Conservation (phyloP, 2,797 vertebrate species). For the Helarctos malayanus region DNA sequence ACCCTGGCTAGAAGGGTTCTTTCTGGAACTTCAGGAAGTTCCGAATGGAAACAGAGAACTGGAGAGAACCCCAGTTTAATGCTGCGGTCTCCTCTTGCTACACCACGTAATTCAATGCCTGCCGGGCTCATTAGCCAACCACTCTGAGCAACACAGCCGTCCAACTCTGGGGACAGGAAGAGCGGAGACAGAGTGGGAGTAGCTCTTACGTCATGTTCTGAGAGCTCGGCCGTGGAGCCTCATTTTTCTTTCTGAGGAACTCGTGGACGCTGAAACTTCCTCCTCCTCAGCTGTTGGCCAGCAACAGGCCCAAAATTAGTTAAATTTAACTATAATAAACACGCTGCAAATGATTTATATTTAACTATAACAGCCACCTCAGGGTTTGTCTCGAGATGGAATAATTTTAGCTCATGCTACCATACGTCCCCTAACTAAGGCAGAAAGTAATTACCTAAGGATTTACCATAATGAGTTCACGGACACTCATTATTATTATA, state of each 20-base stretch:
- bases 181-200: background rate
- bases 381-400: conserved; percentile 73
- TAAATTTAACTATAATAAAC: conserved; percentile 80
- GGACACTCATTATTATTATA: conserved; percentile 68
- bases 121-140: background rate
- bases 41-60: background rate
- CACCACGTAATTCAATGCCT: background rate
- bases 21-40: background rate
- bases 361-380: conserved; percentile 79
- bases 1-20: background rate
- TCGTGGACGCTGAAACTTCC: conserved; percentile 50
- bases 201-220: background rate
- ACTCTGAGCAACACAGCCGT: background rate
- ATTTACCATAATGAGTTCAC: conserved; percentile 74
- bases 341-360: conserved; percentile 74
- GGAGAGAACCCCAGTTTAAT: background rate
- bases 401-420: conserved; percentile 78
- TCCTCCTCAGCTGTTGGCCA: conserved; percentile 71
- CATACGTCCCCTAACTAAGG: conserved; percentile 64
- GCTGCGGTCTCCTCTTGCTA: background rate
- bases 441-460: conserved; percentile 80
- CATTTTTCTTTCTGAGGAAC: conserved; percentile 34
- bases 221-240: background rate
- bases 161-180: conserved; percentile 2
- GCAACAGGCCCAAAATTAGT: conserved; percentile 73